Base-by-base conservation (phyloP, 2,797 vertebrate genomes). In the Acridotheres tristis region DNA sequence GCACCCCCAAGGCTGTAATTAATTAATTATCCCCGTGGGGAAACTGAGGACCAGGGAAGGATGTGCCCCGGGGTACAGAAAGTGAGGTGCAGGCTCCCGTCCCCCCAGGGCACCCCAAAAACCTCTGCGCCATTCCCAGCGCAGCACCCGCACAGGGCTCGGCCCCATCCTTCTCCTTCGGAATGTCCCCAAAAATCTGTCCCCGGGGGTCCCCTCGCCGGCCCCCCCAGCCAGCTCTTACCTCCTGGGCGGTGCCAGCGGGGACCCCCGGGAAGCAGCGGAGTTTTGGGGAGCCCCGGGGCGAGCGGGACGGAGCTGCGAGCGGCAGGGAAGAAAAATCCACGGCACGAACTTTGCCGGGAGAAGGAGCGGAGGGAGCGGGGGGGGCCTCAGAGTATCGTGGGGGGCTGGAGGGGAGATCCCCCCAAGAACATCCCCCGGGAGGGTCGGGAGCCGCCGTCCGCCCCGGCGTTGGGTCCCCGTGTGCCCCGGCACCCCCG, bases 331-430 rank as follows among this genome's bases (percentile, higher is more conserved):
- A 50, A 25, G 54, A 17, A 45, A 67, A 88, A 82, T 2, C 3
- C 69, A 4, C 45, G 13, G 86, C 34, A 12, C 61, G 50, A 71
- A 50, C 63, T 67, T 34, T 10, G 67, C 62, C 9, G 42, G 71
- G 82, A 48, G 55, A 21, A 27, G 63, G 62, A 26, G 34, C 9
- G 11, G 51, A 19, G 51, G 11, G 10, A 12, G 38, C 10, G 38
- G 38, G 48, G 48, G n/a, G 2, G 0, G 38, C 10, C n/a, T 93
- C 78, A 85, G 74, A 8, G 0, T 17, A 7, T 6, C 2, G 6
- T 0, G 54, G 53, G 53, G 10, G 4, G n/a, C 14, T 10, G 38
- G 54, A 1, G 19, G n/a, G 11, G n/a, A 50, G 6, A 50, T 0
- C 13, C 23, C 75, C 57, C 79, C 74, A 1, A 0, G 8, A 73